These are phyloP conservation scores for Anthopleura sola DNA, from an alignment of 64 coral and sea anemone species.

Conservation along the genomic window DNA sequence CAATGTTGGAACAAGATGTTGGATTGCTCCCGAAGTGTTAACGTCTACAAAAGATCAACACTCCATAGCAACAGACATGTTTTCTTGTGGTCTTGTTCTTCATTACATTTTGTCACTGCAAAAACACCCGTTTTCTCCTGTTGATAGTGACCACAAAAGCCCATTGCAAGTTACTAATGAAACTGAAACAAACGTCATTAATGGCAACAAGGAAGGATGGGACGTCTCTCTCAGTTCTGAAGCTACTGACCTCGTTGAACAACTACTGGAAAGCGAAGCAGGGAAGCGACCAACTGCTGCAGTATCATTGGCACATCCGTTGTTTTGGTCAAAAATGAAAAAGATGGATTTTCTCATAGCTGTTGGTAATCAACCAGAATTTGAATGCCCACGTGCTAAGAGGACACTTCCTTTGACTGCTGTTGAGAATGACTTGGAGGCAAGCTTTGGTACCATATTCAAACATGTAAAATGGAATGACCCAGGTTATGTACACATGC, in stretches of 20 bases:
- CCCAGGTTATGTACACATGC: too few relatives aligned
- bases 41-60: too few relatives aligned
- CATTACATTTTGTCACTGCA: constrained; percentile 17
- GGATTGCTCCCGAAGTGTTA: too few relatives aligned
- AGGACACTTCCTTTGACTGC: background rate
- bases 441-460: too few relatives aligned
- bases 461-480: too few relatives aligned
- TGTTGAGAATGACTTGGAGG: background rate
- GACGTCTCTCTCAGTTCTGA: background rate
- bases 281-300: background rate
- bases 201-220: too few relatives aligned
- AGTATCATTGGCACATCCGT: background rate
- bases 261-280: background rate
- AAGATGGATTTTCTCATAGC: constrained; percentile 20
- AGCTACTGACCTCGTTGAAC: background rate
- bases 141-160: background rate
- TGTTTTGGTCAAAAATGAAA: constrained; percentile 19
- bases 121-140: constrained; percentile 32
- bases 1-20: too few relatives aligned
- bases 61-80: too few relatives aligned
- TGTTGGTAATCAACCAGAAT: too few relatives aligned
- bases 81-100: too few relatives aligned
- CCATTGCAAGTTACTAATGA: background rate
- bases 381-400: background rate
- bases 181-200: background rate